Percentiles rank a stretch among this genome's conserved stretches.
Evolutionary conservation across 2,888 invertebrate genomes (phyloP).

Genomic region (Andrena marginata): DNA sequence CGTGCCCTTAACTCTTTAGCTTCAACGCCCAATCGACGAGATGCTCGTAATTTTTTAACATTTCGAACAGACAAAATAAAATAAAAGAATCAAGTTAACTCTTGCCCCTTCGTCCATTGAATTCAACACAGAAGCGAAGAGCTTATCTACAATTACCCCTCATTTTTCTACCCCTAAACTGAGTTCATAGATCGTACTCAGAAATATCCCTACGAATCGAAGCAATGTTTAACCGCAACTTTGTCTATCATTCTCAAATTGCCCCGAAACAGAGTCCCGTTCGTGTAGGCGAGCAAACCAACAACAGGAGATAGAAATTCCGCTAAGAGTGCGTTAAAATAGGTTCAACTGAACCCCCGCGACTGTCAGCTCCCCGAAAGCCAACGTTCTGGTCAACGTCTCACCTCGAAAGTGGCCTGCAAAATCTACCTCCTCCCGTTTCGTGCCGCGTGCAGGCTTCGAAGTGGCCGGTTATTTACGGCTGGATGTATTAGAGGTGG

Average conservation of each 20-base stretch:
- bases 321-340: not conserved
- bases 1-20: slow-evolving; percentile 23
- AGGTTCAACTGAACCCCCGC: slow-evolving; percentile 11
- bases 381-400: slow-evolving; percentile 67
- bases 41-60: not conserved
- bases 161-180: no score
- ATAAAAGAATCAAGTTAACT: no score
- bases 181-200: no score
- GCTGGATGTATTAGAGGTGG: slow-evolving; percentile 82
- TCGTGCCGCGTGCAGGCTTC: slow-evolving; percentile 72
- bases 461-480: slow-evolving; percentile 83
- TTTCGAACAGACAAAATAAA: no score
- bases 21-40: slow-evolving; percentile 22
- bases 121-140: no score
- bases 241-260: not conserved
- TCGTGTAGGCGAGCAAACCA: not conserved
- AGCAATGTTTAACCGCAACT: no score
- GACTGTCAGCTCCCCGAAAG: slow-evolving; percentile 1
- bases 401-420: slow-evolving; percentile 40
- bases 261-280: not conserved
- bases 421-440: slow-evolving; percentile 27
- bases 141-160: no score
- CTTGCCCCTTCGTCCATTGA: no score
- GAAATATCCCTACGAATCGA: no score
- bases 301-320: not conserved